Conservation (phyloP, 1,140 invertebrate genomes). For the Formica exsecta region DNA sequence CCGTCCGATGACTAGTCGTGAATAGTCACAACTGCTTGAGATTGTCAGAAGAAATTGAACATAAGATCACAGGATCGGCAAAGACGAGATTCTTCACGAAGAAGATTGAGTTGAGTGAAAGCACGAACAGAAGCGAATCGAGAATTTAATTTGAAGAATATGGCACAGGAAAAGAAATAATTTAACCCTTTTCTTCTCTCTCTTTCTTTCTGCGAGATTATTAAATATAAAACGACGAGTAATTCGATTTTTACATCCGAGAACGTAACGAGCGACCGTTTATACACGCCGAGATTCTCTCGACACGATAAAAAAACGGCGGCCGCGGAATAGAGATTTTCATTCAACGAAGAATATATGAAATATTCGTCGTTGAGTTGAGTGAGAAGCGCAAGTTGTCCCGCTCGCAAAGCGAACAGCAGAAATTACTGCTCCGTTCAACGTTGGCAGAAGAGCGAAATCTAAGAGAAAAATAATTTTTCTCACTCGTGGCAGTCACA, state of each 20-base stretch:
- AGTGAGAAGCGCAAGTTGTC: background rate
- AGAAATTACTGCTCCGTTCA: slow-evolving; percentile 10
- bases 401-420: background rate
- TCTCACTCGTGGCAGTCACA: background rate
- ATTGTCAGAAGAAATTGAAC: background rate
- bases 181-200: background rate
- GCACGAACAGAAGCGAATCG: background rate
- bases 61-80: background rate
- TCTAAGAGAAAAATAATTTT: slow-evolving; percentile 27
- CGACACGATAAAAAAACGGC: background rate
- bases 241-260: slow-evolving; percentile 31
- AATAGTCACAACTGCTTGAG: too few relatives aligned
- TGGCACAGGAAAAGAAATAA: slow-evolving; percentile 7
- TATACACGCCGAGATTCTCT: slow-evolving; percentile 7
- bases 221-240: slow-evolving; percentile 28
- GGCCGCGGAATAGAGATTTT: slow-evolving; percentile 20
- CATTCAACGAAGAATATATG: slow-evolving; percentile 25
- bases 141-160: slow-evolving; percentile 29
- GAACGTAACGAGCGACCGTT: background rate
- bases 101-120: background rate
- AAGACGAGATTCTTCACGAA: background rate
- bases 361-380: slow-evolving; percentile 22
- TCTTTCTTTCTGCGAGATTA: background rate
- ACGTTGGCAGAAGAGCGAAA: background rate
- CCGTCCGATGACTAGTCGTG: background rate